These are phyloP conservation scores for Megalops atlanticus DNA, from an alignment of 2,113 vertebrate species.

Conservation along the genomic window DNA sequence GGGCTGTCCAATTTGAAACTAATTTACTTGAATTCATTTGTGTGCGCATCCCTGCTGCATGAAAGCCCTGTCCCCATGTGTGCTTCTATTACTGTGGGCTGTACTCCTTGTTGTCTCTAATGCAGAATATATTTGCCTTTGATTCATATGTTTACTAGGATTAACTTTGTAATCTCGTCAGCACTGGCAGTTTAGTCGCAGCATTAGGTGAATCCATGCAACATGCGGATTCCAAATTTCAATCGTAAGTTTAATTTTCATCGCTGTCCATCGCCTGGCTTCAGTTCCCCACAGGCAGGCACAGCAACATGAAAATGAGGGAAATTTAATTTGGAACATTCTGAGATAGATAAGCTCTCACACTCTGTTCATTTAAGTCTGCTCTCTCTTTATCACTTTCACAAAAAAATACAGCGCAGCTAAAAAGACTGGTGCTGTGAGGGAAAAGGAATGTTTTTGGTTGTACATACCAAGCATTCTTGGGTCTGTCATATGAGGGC, in stretches of 20 bases:
- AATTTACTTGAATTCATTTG: neutral
- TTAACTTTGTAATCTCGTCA: neutral
- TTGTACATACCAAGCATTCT: too few relatives aligned
- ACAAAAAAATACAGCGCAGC: too few relatives aligned
- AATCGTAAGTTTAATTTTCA: slow-evolving; percentile 1
- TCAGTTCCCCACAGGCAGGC: neutral
- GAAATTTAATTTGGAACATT: slow-evolving; percentile 8
- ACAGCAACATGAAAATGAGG: slow-evolving; percentile 1
- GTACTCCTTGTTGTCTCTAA: neutral
- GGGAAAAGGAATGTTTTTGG: too few relatives aligned
- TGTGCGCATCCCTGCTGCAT: neutral
- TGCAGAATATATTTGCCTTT: neutral
- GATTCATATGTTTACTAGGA: neutral
- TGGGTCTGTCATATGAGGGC: too few relatives aligned
- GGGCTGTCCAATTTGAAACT: neutral
- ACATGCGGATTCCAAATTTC: neutral
- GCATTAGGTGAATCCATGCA: neutral
- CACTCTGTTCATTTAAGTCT: neutral
- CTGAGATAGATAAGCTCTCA: neutral
- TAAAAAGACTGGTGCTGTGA: too few relatives aligned
- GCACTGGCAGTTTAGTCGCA: neutral
- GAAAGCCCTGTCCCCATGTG: neutral
- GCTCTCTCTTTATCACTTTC: neutral
- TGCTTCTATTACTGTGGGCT: neutral
- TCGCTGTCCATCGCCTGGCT: neutral